A percentile compares a stretch with the other conserved stretches of the same genome.
phyloP scores from a whole-genome alignment of 1,140 invertebrate genomes.

The Papilio helenus region DNA sequence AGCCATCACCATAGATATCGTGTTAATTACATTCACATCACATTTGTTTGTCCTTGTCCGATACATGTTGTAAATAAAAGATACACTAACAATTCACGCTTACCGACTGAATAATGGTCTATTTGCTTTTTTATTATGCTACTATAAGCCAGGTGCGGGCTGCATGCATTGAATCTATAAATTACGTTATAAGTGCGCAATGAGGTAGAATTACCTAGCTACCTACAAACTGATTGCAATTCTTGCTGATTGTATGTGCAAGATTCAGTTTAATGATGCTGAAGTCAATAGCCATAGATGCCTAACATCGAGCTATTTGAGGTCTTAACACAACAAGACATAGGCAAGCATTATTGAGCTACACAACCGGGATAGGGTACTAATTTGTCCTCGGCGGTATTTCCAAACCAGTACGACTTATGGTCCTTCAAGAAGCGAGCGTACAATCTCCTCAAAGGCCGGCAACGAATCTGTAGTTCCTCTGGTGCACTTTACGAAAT shows the following conservation, averaged over 20 bases:
- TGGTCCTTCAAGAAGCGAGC: no score
- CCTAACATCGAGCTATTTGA: no score
- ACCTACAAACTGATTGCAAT: neutral
- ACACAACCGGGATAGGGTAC: no score
- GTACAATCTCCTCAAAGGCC: no score
- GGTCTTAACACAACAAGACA: no score
- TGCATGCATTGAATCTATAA: constrained; percentile 17
- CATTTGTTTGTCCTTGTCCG: constrained; percentile 29
- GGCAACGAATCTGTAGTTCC: no score
- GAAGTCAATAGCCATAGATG: no score
- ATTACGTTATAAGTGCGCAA: neutral
- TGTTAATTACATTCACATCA: constrained; percentile 31
- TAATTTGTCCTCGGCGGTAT: no score
- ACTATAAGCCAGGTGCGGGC: constrained; percentile 2
- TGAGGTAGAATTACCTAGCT: neutral
- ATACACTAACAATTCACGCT: constrained; percentile 17
- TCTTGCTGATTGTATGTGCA: neutral
- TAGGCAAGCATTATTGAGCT: no score
- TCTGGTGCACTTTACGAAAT: no score
- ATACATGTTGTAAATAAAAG: constrained; percentile 34
- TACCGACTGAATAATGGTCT: constrained; percentile 15
- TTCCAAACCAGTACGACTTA: no score
- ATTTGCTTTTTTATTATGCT: neutral
- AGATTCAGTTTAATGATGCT: neutral
- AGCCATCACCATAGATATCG: neutral